These are phyloP conservation scores for Rhamphomyia laevipes DNA, from an alignment of 2,888 invertebrate genomes.

Conservation along the genomic window DNA sequence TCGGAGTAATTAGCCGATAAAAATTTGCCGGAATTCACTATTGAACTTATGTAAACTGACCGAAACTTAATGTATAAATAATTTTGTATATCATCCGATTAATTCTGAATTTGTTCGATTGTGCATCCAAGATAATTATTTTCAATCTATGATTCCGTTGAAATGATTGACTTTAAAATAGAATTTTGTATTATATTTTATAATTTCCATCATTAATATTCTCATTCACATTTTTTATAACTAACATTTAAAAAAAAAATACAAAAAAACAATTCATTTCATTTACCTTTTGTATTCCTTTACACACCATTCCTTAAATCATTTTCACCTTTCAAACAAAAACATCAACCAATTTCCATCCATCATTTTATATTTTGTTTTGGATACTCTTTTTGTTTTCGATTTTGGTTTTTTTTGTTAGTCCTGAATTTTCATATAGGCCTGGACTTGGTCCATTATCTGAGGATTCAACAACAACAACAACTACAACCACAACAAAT, in stretches of 20 bases:
- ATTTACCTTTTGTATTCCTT: neutral
- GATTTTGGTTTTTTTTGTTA: conserved; percentile 39
- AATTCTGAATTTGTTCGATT: too few species aligned
- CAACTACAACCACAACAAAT: conserved; percentile 32
- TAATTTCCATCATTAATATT: neutral
- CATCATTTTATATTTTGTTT: conserved; percentile 10
- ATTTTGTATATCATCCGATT: too few species aligned
- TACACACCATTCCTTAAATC: neutral
- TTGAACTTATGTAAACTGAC: too few species aligned
- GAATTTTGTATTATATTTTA: neutral
- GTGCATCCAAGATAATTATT: too few species aligned
- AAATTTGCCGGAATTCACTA: too few species aligned
- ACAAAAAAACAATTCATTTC: too few species aligned
- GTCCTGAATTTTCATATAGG: conserved; percentile 75
- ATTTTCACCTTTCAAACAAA: too few species aligned
- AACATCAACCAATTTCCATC: conserved; percentile 1
- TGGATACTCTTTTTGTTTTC: conserved; percentile 19
- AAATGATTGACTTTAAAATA: neutral
- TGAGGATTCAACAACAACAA: conserved; percentile 39
- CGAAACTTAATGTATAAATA: too few species aligned
- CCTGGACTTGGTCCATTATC: conserved; percentile 54
- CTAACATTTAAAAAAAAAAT: too few species aligned
- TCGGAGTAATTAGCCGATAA: too few species aligned
- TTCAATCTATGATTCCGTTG: too few species aligned
- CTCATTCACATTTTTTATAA: neutral